phyloP scores from a whole-genome alignment of 2,797 vertebrate species.

The Bothrops alternatus region DNA sequence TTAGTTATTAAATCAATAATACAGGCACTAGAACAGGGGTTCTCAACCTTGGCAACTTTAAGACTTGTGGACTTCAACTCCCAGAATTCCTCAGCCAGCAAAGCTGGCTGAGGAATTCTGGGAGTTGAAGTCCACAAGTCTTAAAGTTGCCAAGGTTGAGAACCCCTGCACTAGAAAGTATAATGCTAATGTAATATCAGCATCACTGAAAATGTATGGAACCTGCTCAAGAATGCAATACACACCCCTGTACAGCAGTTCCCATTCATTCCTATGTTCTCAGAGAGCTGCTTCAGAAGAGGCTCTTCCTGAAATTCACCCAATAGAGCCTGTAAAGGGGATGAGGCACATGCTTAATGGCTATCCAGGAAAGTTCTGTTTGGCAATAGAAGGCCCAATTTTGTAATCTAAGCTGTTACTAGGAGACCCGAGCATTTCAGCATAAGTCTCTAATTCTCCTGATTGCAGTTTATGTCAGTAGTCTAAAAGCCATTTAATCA shows the following conservation, averaged over 20 bases:
- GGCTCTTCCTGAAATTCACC: background rate
- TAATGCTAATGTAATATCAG: background rate
- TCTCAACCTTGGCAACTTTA: too few species aligned
- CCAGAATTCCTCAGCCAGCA: too few species aligned
- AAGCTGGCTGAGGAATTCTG: too few species aligned
- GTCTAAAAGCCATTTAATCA: background rate
- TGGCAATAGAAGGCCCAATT: background rate
- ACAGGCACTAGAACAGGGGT: background rate
- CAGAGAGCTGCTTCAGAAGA: background rate
- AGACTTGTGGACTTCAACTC: too few species aligned
- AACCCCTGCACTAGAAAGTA: background rate
- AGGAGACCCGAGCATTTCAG: background rate
- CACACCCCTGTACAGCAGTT: background rate
- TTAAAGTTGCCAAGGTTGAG: too few species aligned
- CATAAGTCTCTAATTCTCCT: background rate
- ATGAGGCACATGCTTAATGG: background rate
- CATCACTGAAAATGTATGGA: background rate
- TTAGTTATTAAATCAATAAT: background rate
- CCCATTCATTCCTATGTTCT: background rate
- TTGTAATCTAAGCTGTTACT: background rate
- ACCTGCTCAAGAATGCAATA: background rate
- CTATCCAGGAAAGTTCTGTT: background rate
- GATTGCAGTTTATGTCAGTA: background rate
- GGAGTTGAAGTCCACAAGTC: too few species aligned
- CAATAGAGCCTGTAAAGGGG: background rate